Conservation (phyloP, 2,888 invertebrate species). For the Chalcosyrphus nemorum region DNA sequence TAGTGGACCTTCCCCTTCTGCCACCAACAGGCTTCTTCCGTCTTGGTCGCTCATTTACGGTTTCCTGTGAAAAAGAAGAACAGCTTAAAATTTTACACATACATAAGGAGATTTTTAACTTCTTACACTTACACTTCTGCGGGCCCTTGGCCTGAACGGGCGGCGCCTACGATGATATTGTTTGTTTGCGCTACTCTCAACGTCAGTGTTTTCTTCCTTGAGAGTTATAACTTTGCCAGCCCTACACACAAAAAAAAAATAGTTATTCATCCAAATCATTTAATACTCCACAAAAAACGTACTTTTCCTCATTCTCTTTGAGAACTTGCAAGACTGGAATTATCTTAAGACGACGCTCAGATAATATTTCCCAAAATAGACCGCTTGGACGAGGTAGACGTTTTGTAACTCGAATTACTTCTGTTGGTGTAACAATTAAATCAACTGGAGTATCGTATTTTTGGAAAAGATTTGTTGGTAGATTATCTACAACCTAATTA, state of each 20-base stretch:
- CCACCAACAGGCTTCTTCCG: constrained; percentile 76
- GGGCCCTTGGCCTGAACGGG: constrained; percentile 51
- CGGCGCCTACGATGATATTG: constrained; percentile 82
- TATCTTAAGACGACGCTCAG: constrained; percentile 87
- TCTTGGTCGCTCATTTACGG: constrained; percentile 73
- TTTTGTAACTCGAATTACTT: constrained; percentile 86
- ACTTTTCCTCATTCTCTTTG: constrained; percentile 87
- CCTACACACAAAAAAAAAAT: constrained; percentile 77
- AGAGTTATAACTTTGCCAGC: constrained; percentile 85
- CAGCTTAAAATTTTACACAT: neutral
- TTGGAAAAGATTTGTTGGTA: constrained; percentile 89
- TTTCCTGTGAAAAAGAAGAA: constrained; percentile 19
- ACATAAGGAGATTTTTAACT: no score
- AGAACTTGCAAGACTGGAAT: constrained; percentile 89
- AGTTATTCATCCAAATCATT: no score
- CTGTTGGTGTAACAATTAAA: constrained; percentile 92
- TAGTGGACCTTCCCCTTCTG: constrained; percentile 79
- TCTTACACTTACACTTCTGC: constrained; percentile 71
- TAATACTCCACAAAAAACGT: constrained; percentile 27
- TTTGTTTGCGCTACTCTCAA: constrained; percentile 84
- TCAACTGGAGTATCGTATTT: constrained; percentile 93
- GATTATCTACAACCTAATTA: constrained; percentile 86
- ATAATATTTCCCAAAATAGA: constrained; percentile 91
- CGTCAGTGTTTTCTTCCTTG: constrained; percentile 88
- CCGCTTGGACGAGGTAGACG: constrained; percentile 86